Base-by-base conservation (phyloP, 2,113 vertebrate genomes). In the Cyrtonyx montezumae region DNA sequence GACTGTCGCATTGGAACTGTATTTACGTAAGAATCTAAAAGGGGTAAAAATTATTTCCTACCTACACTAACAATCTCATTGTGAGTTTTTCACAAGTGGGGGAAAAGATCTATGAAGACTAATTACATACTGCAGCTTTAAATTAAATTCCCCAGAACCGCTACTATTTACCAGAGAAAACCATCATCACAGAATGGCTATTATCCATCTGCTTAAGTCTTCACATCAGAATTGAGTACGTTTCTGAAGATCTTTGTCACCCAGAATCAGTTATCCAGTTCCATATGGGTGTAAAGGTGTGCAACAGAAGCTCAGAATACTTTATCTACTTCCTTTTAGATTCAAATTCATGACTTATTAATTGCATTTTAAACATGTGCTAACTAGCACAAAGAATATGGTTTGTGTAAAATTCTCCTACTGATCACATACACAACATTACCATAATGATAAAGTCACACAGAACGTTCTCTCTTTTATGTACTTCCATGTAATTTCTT, bases 51-150 rank as follows among this genome's bases (percentile, higher is more conserved):
- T 40, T 79, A 42, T 78, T 66, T 84, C 43, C 37, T 8, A 23
- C 65, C 30, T 73, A 26, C 16, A 37, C n/a, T 43, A 43, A 81
- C 34, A 56, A 56, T 21, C 45, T 36, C 26, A 28, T 25, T 14
- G 12, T 9, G 58, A 56, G 0, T 0, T 19, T 11, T 69, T 48
- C 19, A 0, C 56, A 74, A 1, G 0, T 19, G 40, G 4, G 2
- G 1, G 56, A 71, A 55, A 90, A 20, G 36, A 69, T 49, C 48
- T 76, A 26, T 42, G 37, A 82, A 9, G 36, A 59, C 62, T 36
- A 36, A 68, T 53, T 68, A 68, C 22, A 32, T 45, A 86, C 1
- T 18, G 16, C 46, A 75, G 34, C 51, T 51, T 51, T 49, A 75
- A 84, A 37, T 75, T 53, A 48, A 43, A 68, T 45, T 42, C 59